Conservation (phyloP, 2,797 vertebrate species). For the Enteromius thamalakanensis region DNA sequence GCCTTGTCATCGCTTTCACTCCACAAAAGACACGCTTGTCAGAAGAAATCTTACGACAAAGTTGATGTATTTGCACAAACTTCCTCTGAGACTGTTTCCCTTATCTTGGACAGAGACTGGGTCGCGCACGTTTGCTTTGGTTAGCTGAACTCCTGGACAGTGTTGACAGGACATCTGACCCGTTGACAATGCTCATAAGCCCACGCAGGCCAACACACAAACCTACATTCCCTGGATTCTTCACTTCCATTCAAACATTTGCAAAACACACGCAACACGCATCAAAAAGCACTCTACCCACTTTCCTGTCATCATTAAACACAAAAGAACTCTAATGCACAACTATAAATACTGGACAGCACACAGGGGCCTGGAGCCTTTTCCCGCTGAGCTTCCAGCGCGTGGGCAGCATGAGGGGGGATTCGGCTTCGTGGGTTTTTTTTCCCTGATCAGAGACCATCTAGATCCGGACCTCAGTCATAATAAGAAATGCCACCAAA, state of each 20-base stretch:
- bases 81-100: conserved; percentile 72
- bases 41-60: neutral
- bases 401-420: conserved; percentile 74
- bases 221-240: conserved; percentile 44
- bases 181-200: conserved; percentile 58
- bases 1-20: neutral
- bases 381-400: conserved; percentile 79
- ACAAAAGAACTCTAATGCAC: conserved; percentile 69
- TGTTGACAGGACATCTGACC: conserved; percentile 65
- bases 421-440: conserved; percentile 28
- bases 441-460: conserved; percentile 39
- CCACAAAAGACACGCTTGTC: conserved; percentile 2
- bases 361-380: conserved; percentile 63
- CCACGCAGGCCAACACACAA: conserved; percentile 59
- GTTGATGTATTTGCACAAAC: conserved; percentile 66
- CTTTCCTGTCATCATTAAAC: conserved; percentile 79
- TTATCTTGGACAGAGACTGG: conserved; percentile 68
- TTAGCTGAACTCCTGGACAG: conserved; percentile 66
- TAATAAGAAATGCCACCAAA: neutral
- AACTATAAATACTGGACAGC: conserved; percentile 79
- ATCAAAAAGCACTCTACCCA: conserved; percentile 52
- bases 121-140: conserved; percentile 68
- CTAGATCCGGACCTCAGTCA: conserved; percentile 31
- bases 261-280: conserved; percentile 25
- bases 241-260: conserved; percentile 32